Evolutionary conservation across 2,888 invertebrate genomes (phyloP), one percentile per base, ranked within the genome.

Genomic region (Megamerina dolium): DNA sequence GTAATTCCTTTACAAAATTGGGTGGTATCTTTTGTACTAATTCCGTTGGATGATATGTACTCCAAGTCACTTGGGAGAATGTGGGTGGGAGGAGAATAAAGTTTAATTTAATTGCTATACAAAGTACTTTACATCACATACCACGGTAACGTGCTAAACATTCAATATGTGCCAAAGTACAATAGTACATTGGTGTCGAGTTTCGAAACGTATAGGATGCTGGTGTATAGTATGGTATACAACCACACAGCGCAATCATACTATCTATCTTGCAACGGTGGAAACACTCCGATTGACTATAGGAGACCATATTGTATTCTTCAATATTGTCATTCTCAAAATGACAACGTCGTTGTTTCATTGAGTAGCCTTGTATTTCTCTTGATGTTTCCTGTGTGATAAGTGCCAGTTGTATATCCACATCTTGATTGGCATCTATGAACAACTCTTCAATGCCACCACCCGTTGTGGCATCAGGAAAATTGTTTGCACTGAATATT

Each of bases 121-220:
- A 13, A 33, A 16, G 17, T n/a, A 9, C 16, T 40, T 6, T 12
- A 6, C 2, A 10, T 29, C 19, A 20, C 55, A 51, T 32, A 65
- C 67, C 44, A 44, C 54, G 56, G 8, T 61, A 53, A 8, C 48
- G 45, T 23, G 56, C 55, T 46, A 65, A 37, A 20, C 67, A 67
- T 9, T 51, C 54, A 8, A 56, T 45, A 43, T 61, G 50, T 2
- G 45, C 41, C 33, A 67, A 44, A 3, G 58, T 59, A 37, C 67
- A 67, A 18, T 57, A 55, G 9, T 49, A 45, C 4, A 46, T 31
- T 5, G 37, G 23, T 4, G 37, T 41, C 10, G 6, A 3, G 10
- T 37, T 42, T 18, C 4, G 13, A 5, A 50, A 36, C 8, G 50
- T 31, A 19, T 48, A 51, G 26, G 48, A 49, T 2, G 14, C 13